These are phyloP conservation scores for Apeira syringaria DNA, from an alignment of 2,888 invertebrate genomes.

Conservation along the genomic window DNA sequence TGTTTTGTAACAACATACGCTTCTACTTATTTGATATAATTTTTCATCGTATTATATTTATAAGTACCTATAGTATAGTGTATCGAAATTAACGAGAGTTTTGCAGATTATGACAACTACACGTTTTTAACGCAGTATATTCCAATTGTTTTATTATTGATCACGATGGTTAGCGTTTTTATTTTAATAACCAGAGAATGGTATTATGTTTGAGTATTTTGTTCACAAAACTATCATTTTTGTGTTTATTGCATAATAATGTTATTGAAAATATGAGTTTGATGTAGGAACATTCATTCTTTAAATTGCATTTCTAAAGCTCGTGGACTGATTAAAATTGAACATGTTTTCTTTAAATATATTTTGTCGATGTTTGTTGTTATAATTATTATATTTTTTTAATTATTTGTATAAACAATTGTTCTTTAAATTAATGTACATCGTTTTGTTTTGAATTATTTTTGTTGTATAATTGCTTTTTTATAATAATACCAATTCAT, in stretches of 20 bases:
- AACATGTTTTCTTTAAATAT: constrained; percentile 83
- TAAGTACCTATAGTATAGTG: constrained; percentile 77
- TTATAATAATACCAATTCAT: constrained; percentile 89
- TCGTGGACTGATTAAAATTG: constrained; percentile 76
- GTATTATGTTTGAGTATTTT: constrained; percentile 59
- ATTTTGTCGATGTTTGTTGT: constrained; percentile 85
- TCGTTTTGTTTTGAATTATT: constrained; percentile 90
- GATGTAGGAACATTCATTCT: constrained; percentile 66
- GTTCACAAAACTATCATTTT: constrained; percentile 36
- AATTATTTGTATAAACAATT: constrained; percentile 88
- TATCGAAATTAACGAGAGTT: constrained; percentile 71
- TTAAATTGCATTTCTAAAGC: constrained; percentile 81
- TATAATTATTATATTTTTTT: constrained; percentile 86
- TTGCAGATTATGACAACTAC: constrained; percentile 79
- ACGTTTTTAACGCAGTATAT: constrained; percentile 48
- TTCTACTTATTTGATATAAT: constrained; percentile 77
- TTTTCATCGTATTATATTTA: constrained; percentile 81
- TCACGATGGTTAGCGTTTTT: constrained; percentile 55
- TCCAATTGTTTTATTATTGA: constrained; percentile 43
- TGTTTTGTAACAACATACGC: constrained; percentile 73
- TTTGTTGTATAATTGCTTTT: constrained; percentile 90
- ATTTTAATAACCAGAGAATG: constrained; percentile 53
- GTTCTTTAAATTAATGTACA: constrained; percentile 90
- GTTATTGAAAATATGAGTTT: constrained; percentile 64
- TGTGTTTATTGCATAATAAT: constrained; percentile 75